Evolutionary conservation across 2,888 invertebrate genomes (phyloP), one percentile per base, ranked within the genome.

Genomic region (Coelopa pilipes): DNA sequence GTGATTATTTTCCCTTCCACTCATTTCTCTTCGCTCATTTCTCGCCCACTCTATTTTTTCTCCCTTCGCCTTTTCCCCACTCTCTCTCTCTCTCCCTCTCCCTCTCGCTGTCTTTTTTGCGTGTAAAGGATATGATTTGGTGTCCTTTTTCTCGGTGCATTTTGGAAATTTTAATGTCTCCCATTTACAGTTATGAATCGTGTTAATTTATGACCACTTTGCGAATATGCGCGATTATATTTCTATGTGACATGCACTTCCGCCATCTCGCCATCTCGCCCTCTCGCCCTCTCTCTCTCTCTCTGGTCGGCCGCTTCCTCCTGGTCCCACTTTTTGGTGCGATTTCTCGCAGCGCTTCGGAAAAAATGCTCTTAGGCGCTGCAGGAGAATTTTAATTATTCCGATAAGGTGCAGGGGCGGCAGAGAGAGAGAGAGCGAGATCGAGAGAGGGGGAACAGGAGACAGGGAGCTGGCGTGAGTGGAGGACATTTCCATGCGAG

Each of bases 131-230:
- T 62, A 62, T 62, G 68, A n/a, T 70, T 59, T 21, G 46, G 24
- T 13, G 24, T 66, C 13, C 15, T 67, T 67, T 50, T 50, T 67
- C 24, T 60, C 5, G 60, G 13, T 59, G 45, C 19, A 53, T 55
- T 71, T 24, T 46, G 60, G 24, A 55, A 53, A 55, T 71, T 71
- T 71, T 71, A 71, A 71, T 63, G 63, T 71, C 63, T 46, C 71
- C 71, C 69, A 70, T 73, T 73, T 73, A 46, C 70, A 63, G 62
- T 69, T 69, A 73, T 73, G 73, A 73, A 73, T 73, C 69, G 53
- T 65, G 69, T 73, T 73, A 73, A 73, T 73, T 73, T 73, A 73
- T 70, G 69, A 65, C 46, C 73, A 63, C 69, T 69, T 70, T 73
- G 73, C 53, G 70, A 63, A 65, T 55, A 55, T 57, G 71, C 55